Base-by-base conservation (phyloP, 2,113 vertebrate genomes). In the Sinocyclocheilus grahami region DNA sequence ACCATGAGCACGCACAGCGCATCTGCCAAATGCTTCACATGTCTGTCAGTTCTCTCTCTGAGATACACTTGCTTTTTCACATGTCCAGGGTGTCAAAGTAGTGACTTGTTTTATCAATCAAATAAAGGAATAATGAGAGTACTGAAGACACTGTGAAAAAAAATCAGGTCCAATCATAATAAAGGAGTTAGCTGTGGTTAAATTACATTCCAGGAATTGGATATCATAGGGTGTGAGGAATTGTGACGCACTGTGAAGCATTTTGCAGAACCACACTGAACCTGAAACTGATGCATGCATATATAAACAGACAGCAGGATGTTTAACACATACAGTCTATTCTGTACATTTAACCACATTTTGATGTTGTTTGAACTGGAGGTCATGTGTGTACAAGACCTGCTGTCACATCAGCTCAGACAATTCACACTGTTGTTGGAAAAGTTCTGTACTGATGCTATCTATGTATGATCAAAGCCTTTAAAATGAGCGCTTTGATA, bases 11-110 rank as follows among this genome's bases (percentile, higher is more conserved):
- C 4, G 37, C 33, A 22, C 20, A 72, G 20, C 4, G 1, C 69
- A 22, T 72, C 18, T 27, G 42, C 51, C 80, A 82, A 53, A 71
- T 67, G 30, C 80, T 51, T 82, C 69, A 14, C 65, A 74, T 12
- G 71, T 78, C 75, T 53, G 69, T 22, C 53, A 42, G 33, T 55
- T 37, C 20, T 53, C 24, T 77, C 24, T 30, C 24, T 53, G 75
- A 37, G 18, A n/a, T 11, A 46, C 37, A n/a, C 8, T n/a, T 24
- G n/a, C n/a, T 33, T 58, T 78, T 78, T 78, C 16, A 78, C 48
- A 24, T 69, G 39, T 27, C 5, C 13, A 48, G 22, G 14, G 33
- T 78, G 76, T 58, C 27, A 58, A 48, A 75, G 4, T 14, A 48
- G 72, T 75, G 11, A 48, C 11, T 46, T 48, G 4, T 74, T 46